phyloP scores from a whole-genome alignment of 2,797 vertebrate genomes.

The Gymnocypris eckloni region DNA sequence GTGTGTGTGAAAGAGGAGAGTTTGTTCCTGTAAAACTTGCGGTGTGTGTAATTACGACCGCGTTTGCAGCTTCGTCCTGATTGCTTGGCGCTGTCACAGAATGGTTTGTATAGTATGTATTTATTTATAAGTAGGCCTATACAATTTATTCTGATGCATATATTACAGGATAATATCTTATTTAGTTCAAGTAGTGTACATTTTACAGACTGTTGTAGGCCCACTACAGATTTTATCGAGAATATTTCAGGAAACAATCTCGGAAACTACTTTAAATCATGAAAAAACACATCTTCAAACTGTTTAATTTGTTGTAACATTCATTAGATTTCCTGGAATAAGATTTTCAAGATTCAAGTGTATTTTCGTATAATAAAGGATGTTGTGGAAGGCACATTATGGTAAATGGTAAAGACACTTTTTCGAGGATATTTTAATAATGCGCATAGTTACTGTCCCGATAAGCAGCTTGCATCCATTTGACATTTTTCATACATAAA shows the following conservation, averaged over 20 bases:
- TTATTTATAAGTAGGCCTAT: background rate
- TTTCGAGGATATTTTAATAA: background rate
- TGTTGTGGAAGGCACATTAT: background rate
- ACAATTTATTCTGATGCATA: background rate
- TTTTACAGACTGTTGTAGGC: background rate
- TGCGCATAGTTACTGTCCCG: background rate
- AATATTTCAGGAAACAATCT: background rate
- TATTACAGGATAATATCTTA: background rate
- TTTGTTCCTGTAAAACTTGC: slow-evolving; percentile 27
- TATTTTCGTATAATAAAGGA: background rate
- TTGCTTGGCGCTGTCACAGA: background rate
- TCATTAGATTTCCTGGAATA: background rate
- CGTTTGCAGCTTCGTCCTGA: background rate
- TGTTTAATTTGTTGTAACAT: background rate
- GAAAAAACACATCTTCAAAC: background rate
- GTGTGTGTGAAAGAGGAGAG: slow-evolving; percentile 9
- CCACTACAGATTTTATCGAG: background rate
- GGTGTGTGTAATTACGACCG: slow-evolving; percentile 19
- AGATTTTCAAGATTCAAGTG: background rate
- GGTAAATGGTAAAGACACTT: background rate
- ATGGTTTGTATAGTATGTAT: background rate
- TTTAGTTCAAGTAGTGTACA: background rate
- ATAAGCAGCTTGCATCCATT: background rate
- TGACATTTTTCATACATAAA: background rate
- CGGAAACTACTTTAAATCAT: background rate